Base-by-base conservation (phyloP, 2,797 vertebrate genomes). In the Pangasius sanitwongsei region DNA sequence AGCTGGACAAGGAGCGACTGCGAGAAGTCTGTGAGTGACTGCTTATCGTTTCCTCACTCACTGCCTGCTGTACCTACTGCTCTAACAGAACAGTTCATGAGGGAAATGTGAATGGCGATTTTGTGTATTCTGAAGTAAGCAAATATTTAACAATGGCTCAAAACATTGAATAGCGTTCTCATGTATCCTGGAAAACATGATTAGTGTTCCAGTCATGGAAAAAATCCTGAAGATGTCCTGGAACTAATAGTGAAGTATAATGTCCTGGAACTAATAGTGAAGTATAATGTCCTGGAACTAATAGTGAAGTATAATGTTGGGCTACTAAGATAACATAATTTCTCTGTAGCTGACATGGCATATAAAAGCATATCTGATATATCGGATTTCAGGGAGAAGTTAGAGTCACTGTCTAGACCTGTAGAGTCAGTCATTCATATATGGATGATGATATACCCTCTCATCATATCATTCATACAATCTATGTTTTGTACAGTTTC, bases 1-100 rank as follows among this genome's bases (percentile, higher is more conserved):
- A 99, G 94, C 98, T 97, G 0, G 97, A 99, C 96, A 99, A 99
- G 90, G 98, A 99, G 50, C 97, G 97, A 0, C 97, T 99, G 6
- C 96, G 98, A 65, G 98, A 99, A 95, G 97, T 97, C 91, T 99
- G 98, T 99, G 95, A 98, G 98, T 97, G 34, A 85, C n/a, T 63
- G 7, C 28, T 13, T 65, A 61, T 34, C 41, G 25, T 80, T 34
- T 86, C 41, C 37, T 34, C 57, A 50, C 18, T 85, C 15, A 50
- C 7, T 50, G 37, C 25, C 37, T 63, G 20, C 16, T 34, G 44
- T 78, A 53, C 16, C 48, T 78, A 9, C 48, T 53, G 13, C 75
- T 8, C 28, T 53, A 77, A 18, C 75, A 31, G 6, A 78, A 20
- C 44, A 50, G 25, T 75, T 50, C 12, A 50, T 8, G 48, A 77